Percentiles rank a stretch among this genome's conserved stretches.
Evolutionary conservation across 2,888 invertebrate species (phyloP).

Genomic region (Stenodema calcarata): DNA sequence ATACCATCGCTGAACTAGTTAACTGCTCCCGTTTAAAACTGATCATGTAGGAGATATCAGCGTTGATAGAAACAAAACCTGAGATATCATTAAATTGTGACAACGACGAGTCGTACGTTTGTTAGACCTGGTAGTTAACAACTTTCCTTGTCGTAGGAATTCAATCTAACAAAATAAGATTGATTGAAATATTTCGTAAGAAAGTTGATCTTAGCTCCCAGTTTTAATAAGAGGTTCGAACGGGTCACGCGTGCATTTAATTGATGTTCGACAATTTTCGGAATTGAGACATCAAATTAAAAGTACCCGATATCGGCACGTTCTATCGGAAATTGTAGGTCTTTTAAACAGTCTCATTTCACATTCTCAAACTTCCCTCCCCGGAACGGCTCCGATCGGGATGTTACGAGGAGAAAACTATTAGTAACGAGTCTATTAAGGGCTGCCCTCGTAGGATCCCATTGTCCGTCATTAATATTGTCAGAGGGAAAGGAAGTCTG

Average conservation of each 20-base stretch:
- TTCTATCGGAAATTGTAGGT: neutral
- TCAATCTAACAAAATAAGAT: neutral
- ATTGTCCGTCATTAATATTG: conserved; percentile 2
- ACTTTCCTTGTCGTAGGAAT: neutral
- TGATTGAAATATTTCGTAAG: neutral
- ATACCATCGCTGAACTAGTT: too few species aligned
- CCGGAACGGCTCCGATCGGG: neutral
- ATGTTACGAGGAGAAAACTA: neutral
- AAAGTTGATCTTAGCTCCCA: neutral
- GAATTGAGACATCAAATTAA: neutral
- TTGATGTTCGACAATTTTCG: neutral
- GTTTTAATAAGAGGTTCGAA: neutral
- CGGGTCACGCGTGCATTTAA: neutral
- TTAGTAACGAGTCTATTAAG: neutral
- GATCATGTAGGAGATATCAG: too few species aligned
- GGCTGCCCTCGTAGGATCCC: neutral
- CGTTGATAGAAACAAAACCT: too few species aligned
- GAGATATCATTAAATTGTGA: too few species aligned
- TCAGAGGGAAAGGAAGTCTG: neutral
- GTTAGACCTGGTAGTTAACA: neutral
- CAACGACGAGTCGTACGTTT: too few species aligned
- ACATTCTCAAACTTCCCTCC: neutral
- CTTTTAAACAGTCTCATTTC: neutral
- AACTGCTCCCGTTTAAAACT: too few species aligned
- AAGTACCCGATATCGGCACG: neutral